Percentiles rank a stretch among this genome's conserved stretches.
These are phyloP conservation scores for Erythrocercus mccallii DNA, from an alignment of 2,113 vertebrate genomes.

Conservation along the genomic window DNA sequence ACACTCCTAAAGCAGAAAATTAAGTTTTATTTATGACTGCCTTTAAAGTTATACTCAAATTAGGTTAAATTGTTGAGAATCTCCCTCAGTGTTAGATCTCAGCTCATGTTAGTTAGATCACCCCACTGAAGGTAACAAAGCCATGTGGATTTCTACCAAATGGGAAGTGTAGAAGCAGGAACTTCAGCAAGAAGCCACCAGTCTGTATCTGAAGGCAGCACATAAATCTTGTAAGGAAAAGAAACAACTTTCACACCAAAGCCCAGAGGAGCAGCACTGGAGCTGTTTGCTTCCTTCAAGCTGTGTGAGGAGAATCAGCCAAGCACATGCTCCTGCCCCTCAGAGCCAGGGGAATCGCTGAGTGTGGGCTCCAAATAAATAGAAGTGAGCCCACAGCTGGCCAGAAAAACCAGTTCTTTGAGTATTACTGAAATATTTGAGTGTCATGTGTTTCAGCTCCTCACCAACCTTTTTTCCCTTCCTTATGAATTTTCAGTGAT, in stretches of 20 bases:
- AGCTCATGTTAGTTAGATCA: not conserved
- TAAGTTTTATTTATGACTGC: not conserved
- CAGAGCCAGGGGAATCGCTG: not conserved
- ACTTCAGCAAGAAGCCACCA: not conserved
- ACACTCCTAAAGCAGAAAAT: not conserved
- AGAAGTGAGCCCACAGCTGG: not conserved
- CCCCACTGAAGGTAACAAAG: not conserved
- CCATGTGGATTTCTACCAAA: not conserved
- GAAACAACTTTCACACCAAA: not conserved
- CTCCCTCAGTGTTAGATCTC: not conserved
- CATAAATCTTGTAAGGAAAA: not conserved
- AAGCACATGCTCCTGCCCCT: not conserved
- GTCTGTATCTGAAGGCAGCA: not conserved
- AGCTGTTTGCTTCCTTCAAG: not conserved
- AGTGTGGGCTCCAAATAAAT: not conserved
- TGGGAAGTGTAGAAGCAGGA: not conserved
- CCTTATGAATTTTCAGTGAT: not conserved
- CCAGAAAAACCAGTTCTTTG: not conserved
- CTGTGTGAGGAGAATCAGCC: slow-evolving; percentile 9
- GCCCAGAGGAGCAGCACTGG: not conserved
- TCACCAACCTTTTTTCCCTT: not conserved
- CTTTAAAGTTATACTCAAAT: not conserved
- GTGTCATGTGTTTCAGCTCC: not conserved
- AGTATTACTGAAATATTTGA: not conserved
- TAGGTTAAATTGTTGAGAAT: not conserved